A percentile compares a stretch with the other conserved stretches of the same genome.
Evolutionary conservation across 2,797 vertebrate genomes (phyloP).

Genomic region (Sarcoramphus papa): DNA sequence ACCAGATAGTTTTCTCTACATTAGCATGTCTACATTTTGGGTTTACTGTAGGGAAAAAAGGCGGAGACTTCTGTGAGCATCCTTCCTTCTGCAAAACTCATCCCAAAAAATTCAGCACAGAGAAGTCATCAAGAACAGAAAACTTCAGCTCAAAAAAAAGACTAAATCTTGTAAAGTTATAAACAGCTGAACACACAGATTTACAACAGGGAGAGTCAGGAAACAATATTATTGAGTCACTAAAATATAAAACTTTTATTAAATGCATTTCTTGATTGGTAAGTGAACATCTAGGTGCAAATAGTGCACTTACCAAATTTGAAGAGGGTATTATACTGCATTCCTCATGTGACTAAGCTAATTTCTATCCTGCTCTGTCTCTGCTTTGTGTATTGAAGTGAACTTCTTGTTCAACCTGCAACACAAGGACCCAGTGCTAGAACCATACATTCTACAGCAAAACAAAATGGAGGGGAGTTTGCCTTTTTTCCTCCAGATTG

Average conservation of each 20-base stretch:
- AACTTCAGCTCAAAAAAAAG: neutral
- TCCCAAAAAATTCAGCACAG: neutral
- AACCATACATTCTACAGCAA: neutral
- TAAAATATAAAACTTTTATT: neutral
- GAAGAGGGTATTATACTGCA: neutral
- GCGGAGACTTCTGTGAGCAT: neutral
- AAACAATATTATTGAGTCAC: neutral
- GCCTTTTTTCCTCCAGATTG: neutral
- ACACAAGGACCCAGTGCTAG: neutral
- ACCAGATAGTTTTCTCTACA: neutral
- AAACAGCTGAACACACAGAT: neutral
- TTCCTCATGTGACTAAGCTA: neutral
- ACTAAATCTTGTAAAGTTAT: neutral
- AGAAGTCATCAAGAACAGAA: neutral
- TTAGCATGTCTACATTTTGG: neutral
- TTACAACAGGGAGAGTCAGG: neutral
- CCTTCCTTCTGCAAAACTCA: neutral
- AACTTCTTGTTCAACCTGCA: neutral
- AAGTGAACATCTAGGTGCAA: neutral
- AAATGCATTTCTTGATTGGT: neutral
- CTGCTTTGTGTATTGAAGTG: neutral
- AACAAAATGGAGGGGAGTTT: neutral
- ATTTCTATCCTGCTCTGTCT: neutral
- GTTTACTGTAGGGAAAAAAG: neutral
- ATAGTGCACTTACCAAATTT: neutral